Conservation (phyloP, 2,797 vertebrate species). For the Tangara arthus region DNA sequence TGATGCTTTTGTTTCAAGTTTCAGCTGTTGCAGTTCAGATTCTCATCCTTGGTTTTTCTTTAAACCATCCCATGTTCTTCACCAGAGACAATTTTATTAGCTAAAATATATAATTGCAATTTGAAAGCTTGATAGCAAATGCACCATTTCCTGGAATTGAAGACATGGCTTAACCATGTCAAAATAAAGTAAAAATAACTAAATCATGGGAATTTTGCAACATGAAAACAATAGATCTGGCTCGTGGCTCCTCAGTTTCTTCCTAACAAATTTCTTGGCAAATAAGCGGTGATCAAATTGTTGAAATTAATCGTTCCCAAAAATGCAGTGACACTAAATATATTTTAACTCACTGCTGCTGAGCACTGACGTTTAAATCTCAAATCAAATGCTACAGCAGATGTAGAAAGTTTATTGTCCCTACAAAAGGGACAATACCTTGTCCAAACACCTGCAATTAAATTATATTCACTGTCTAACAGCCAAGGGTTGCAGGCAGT, state of each 20-base stretch:
- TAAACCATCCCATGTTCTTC: slow-evolving; percentile 14
- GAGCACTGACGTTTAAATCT: neutral
- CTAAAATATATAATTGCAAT: slow-evolving; percentile 12
- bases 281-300: slow-evolving; percentile 31
- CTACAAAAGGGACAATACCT: neutral
- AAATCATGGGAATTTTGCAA: neutral
- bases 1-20: neutral
- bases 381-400: neutral
- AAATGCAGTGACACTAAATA: neutral
- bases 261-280: slow-evolving; percentile 38
- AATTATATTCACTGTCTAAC: neutral
- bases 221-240: slow-evolving; percentile 46
- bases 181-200: neutral
- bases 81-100: slow-evolving; percentile 38
- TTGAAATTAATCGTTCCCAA: slow-evolving; percentile 32
- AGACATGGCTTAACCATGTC: slow-evolving; percentile 14
- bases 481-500: neutral
- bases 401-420: neutral
- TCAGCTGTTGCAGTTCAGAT: slow-evolving; percentile 14
- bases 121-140: slow-evolving; percentile 48
- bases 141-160: slow-evolving; percentile 28
- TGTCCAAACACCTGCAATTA: neutral
- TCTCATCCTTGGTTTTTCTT: neutral
- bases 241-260: neutral
- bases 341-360: neutral